phyloP scores from a whole-genome alignment of 2,797 vertebrate genomes.

The Stomatorhinus walkeri region DNA sequence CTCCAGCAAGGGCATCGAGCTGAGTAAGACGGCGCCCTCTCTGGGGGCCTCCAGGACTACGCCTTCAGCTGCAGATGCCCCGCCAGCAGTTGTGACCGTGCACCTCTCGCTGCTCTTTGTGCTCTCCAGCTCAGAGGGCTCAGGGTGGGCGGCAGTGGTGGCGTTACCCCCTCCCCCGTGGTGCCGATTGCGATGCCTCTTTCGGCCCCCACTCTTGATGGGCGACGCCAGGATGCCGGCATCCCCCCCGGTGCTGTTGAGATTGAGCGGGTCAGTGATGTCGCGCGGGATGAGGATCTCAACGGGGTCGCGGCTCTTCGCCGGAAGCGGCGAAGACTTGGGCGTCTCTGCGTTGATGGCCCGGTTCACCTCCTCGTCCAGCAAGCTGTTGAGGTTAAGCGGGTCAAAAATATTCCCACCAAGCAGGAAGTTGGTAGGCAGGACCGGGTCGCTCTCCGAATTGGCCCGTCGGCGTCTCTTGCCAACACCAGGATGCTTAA shows the following conservation, averaged over 20 bases:
- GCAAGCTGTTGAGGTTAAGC: constrained; percentile 85
- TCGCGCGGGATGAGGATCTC: constrained; percentile 90
- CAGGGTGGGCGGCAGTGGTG: constrained; percentile 31
- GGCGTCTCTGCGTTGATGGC: constrained; percentile 87
- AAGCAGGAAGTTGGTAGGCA: constrained; percentile 84
- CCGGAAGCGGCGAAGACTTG: constrained; percentile 83
- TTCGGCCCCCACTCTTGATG: constrained; percentile 59
- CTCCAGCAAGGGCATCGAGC: constrained; percentile 33
- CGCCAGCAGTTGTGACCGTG: constrained; percentile 22
- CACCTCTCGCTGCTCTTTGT: constrained; percentile 41
- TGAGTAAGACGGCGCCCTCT: constrained; percentile 39
- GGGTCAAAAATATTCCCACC: constrained; percentile 94
- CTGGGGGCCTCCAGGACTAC: constrained; percentile 43
- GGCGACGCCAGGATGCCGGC: constrained; percentile 68
- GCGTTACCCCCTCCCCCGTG: constrained; percentile 13
- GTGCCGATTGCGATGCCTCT: constrained; percentile 56
- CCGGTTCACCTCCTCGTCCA: constrained; percentile 86
- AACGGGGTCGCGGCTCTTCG: constrained; percentile 74
- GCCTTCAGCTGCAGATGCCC: not conserved
- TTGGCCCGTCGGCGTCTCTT: constrained; percentile 77
- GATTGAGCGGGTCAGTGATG: constrained; percentile 86
- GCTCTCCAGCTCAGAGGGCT: constrained; percentile 40
- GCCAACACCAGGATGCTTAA: constrained; percentile 73
- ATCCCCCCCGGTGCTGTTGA: constrained; percentile 70
- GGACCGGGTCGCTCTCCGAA: constrained; percentile 81